These are phyloP conservation scores for Cydia amplana DNA, from an alignment of 1,140 invertebrate species.

Conservation along the genomic window DNA sequence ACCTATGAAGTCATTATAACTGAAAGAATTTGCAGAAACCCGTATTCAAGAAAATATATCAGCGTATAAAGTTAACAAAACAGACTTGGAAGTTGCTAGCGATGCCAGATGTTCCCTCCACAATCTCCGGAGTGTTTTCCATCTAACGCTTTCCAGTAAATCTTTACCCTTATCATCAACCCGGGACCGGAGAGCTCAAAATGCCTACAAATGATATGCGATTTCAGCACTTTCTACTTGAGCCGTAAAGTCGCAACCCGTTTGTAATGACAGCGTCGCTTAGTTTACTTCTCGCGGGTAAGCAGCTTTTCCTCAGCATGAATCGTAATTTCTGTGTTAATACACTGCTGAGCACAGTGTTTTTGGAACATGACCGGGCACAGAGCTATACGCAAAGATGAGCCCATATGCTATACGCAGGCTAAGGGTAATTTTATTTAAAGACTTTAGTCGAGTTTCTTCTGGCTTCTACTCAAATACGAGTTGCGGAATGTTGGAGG, in stretches of 20 bases:
- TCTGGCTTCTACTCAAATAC: slow-evolving; percentile 26
- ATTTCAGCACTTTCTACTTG: background rate
- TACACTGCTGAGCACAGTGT: slow-evolving; percentile 26
- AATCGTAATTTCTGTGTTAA: slow-evolving; percentile 32
- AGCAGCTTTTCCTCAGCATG: slow-evolving; percentile 16
- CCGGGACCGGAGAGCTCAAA: background rate
- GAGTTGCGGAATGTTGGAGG: slow-evolving; percentile 28
- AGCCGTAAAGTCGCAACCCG: background rate
- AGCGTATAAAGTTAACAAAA: slow-evolving; percentile 32
- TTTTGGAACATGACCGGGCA: slow-evolving; percentile 18
- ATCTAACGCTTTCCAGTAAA: slow-evolving; percentile 22
- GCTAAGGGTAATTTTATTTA: slow-evolving; percentile 31
- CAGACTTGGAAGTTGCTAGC: slow-evolving; percentile 23
- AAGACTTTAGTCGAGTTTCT: slow-evolving; percentile 28
- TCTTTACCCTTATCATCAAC: slow-evolving; percentile 22
- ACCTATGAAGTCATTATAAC: background rate
- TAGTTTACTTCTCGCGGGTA: background rate
- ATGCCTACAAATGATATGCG: slow-evolving; percentile 4
- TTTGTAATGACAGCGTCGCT: slow-evolving; percentile 2
- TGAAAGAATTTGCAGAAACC: slow-evolving; percentile 8
- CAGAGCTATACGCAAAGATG: slow-evolving; percentile 17
- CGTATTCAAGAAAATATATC: slow-evolving; percentile 20
- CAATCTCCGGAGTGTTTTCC: slow-evolving; percentile 31
- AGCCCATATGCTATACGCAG: slow-evolving; percentile 25
- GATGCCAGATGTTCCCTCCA: slow-evolving; percentile 24